Base-by-base conservation (phyloP, 2,888 invertebrate genomes). In the Norana najaformis region DNA sequence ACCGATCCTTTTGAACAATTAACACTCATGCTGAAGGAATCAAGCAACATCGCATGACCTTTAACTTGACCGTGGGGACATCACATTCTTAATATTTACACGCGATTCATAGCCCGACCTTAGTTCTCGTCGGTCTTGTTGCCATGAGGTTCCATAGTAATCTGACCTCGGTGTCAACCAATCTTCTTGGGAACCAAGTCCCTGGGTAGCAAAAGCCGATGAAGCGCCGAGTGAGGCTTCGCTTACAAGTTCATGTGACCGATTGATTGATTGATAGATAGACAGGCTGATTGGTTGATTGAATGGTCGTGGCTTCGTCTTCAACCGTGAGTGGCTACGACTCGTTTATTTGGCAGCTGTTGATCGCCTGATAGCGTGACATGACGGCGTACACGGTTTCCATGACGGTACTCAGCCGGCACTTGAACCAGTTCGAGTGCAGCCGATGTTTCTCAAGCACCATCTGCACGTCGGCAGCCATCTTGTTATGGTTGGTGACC, bases 391-490 rank as follows among this genome's bases (percentile, higher is more conserved):
- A 91, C 13, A 92, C 89, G 20, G 90, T 89, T 34, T 91, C 91
- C 89, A 92, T 91, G 37, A 92, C 88, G 30, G 83, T 88, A 39
- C 88, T 90, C 53, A 92, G 92, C 13, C 92, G 90, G 89, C 92
- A 92, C 39, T 89, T 82, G 91, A 90, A 92, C 92, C 92, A 92
- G 90, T 92, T 90, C 18, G 90, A 90, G 83, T 91, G 91, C 41
- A 92, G 88, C 38, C 90, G 91, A 88, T 90, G 90, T 38, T 89
- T 53, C 20, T 88, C 23, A n/a, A 92, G 90, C 37, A 38, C 39
- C 37, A 30, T 82, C 38, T 92, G 91, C 4, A 91, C 90, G 88
- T 92, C 92, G 36, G 34, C 36, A 20, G 83, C 69, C 20, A 90
- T 91, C 90, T 88, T 53, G 34, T 90, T 30, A 53, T 92, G 92